Conservation (phyloP, 2,113 vertebrate genomes). For the Lathamus discolor region DNA sequence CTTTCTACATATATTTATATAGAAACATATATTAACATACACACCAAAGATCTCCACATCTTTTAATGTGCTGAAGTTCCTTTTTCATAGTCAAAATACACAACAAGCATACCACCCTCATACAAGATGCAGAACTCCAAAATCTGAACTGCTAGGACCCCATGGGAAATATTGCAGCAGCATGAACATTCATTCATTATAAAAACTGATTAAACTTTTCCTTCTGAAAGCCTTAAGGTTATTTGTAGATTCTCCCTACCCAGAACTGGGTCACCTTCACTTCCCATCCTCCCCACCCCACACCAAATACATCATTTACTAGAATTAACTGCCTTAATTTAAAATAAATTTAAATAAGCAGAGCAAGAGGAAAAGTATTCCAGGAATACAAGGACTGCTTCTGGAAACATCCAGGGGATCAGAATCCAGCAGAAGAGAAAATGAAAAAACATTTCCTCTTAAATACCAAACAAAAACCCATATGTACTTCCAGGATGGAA, state of each 20-base stretch:
- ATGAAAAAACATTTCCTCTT: background rate
- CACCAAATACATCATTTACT: background rate
- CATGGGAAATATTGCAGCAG: background rate
- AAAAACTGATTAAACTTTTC: slow-evolving; percentile 28
- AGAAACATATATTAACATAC: background rate
- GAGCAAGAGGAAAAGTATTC: background rate
- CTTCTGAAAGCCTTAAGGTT: slow-evolving; percentile 15
- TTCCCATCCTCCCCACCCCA: background rate
- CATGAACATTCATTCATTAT: slow-evolving; percentile 1
- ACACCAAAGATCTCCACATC: background rate
- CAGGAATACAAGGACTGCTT: background rate
- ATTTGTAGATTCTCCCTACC: slow-evolving; percentile 11
- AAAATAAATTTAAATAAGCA: background rate
- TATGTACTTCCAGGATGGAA: background rate
- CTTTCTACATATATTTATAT: background rate
- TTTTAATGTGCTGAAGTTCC: background rate
- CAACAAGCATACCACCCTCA: background rate
- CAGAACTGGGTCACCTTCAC: slow-evolving; percentile 25
- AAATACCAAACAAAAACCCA: background rate
- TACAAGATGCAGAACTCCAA: background rate
- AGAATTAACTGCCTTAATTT: slow-evolving; percentile 17
- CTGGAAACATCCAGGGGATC: background rate
- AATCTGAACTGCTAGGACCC: background rate
- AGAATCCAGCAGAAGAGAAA: background rate
- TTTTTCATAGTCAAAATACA: background rate